A percentile compares a stretch with the other conserved stretches of the same genome.
Conservation (phyloP, 2,113 vertebrate species). For the Sorex fumeus region DNA sequence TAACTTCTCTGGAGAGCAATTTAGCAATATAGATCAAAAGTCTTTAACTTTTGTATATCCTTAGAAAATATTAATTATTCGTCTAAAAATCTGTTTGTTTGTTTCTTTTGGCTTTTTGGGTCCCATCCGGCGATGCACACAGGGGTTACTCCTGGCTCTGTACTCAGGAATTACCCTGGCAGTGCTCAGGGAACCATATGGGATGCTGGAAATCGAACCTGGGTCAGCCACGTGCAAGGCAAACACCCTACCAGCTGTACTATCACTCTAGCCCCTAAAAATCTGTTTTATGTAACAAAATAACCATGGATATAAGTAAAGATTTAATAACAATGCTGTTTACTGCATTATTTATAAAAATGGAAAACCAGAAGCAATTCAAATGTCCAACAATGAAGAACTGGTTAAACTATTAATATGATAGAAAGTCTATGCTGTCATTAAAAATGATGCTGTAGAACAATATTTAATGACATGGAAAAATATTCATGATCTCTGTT, state of each 20-base stretch:
- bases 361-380: conserved; percentile 69
- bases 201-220: too few species aligned
- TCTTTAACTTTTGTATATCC: conserved; percentile 18
- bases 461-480: conserved; percentile 66
- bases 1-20: conserved; percentile 30
- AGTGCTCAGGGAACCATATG: too few species aligned
- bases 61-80: conserved; percentile 62
- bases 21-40: conserved; percentile 25
- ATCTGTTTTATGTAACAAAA: conserved; percentile 57
- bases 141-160: too few species aligned
- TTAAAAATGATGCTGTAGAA: conserved; percentile 75
- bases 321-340: conserved; percentile 67
- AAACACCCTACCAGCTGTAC: too few species aligned
- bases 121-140: too few species aligned
- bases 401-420: conserved; percentile 65
- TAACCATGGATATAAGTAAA: conserved; percentile 39
- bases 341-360: conserved; percentile 71
- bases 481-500: conserved; percentile 73
- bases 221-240: too few species aligned
- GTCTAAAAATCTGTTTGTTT: conserved; percentile 53
- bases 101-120: too few species aligned
- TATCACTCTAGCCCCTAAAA: too few species aligned
- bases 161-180: too few species aligned
- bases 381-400: conserved; percentile 72
- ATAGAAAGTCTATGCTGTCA: conserved; percentile 62